These are phyloP conservation scores for Leistus spinibarbis DNA, from an alignment of 2,888 invertebrate genomes.

Conservation along the genomic window DNA sequence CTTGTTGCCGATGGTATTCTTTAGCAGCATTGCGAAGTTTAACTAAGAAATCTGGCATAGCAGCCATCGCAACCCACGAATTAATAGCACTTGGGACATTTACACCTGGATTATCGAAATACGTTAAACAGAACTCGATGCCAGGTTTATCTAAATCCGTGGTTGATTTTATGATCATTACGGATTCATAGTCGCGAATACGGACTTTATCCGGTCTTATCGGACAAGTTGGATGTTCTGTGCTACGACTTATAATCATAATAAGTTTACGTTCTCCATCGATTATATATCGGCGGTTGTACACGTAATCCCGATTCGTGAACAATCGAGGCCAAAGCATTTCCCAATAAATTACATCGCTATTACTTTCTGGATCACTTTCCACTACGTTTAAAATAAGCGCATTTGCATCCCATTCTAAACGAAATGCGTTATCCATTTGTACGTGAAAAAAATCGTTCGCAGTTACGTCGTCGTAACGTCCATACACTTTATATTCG, in stretches of 20 bases:
- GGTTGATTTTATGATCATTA: slow-evolving; percentile 80
- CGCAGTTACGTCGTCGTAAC: slow-evolving; percentile 78
- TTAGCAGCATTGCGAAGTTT: slow-evolving; percentile 73
- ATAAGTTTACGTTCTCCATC: slow-evolving; percentile 65
- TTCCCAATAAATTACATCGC: slow-evolving; percentile 86
- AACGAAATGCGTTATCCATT: slow-evolving; percentile 78
- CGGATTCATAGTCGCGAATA: slow-evolving; percentile 83
- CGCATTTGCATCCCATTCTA: slow-evolving; percentile 81
- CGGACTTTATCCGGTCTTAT: slow-evolving; percentile 70
- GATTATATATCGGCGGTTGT: slow-evolving; percentile 70
- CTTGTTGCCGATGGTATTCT: slow-evolving; percentile 62
- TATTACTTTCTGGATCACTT: slow-evolving; percentile 65
- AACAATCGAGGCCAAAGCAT: slow-evolving; percentile 87
- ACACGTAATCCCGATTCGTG: slow-evolving; percentile 86
- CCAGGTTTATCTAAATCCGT: slow-evolving; percentile 67
- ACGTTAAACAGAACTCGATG: slow-evolving; percentile 83
- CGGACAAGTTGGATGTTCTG: slow-evolving; percentile 73
- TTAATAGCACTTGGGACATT: slow-evolving; percentile 74
- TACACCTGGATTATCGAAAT: slow-evolving; percentile 86
- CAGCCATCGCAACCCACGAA: slow-evolving; percentile 76
- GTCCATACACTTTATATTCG: slow-evolving; percentile 87
- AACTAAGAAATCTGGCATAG: slow-evolving; percentile 77
- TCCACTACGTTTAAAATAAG: slow-evolving; percentile 74
- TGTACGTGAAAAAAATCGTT: slow-evolving; percentile 83
- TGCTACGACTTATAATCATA: slow-evolving; percentile 71